Conservation (phyloP, 2,113 vertebrate genomes). For the Calypte anna region DNA sequence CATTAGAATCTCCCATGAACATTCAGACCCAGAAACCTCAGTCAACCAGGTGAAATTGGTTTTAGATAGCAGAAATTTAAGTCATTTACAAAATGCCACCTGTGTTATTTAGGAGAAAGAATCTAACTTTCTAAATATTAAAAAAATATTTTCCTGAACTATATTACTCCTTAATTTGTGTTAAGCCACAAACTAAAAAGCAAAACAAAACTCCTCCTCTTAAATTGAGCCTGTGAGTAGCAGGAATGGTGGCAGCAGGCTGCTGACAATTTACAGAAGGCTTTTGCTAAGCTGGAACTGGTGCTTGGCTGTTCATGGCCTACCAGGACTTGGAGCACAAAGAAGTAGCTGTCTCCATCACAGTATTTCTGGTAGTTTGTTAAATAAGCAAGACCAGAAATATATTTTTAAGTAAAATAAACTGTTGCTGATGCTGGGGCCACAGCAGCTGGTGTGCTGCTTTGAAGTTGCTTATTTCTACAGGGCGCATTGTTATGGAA, state of each 20-base stretch:
- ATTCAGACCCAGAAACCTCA: neutral
- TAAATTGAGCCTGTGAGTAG: neutral
- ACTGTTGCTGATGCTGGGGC: constrained; percentile 22
- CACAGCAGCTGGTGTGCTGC: neutral
- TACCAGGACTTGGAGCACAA: neutral
- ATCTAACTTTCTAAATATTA: neutral
- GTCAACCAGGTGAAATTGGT: neutral
- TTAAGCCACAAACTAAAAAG: neutral
- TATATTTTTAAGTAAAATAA: constrained; percentile 17
- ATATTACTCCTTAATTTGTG: neutral
- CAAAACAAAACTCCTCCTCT: neutral
- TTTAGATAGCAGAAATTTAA: neutral
- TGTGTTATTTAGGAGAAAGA: neutral
- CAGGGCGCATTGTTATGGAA: neutral
- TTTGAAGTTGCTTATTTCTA: neutral
- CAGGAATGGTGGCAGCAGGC: neutral
- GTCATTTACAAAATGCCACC: neutral
- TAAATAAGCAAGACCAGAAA: neutral
- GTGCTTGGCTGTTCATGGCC: neutral
- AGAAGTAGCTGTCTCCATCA: neutral
- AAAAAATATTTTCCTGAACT: neutral
- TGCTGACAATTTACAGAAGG: neutral
- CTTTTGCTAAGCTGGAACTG: neutral
- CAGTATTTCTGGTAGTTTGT: neutral
- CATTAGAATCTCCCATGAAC: neutral